These are phyloP conservation scores for Galaxias olidus DNA, from an alignment of 2,797 vertebrate species.

Conservation along the genomic window DNA sequence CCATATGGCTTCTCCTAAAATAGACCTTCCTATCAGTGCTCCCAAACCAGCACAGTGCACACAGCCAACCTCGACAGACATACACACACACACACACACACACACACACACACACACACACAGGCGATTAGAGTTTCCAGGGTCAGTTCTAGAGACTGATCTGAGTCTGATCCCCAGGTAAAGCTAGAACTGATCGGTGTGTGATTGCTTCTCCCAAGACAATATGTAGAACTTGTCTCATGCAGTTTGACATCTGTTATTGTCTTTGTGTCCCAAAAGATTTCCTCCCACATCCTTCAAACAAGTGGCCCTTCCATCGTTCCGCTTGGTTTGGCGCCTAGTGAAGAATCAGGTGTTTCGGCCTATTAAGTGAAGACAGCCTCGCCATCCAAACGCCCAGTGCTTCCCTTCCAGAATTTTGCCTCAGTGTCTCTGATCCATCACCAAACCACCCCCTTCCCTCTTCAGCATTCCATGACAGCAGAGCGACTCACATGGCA, in stretches of 20 bases:
- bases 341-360: conserved; percentile 33
- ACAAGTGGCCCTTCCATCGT: conserved; percentile 35
- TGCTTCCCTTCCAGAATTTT: conserved; percentile 42
- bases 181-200: neutral
- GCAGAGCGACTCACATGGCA: conserved; percentile 82
- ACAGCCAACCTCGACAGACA: conserved; percentile 51
- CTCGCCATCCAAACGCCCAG: conserved; percentile 46
- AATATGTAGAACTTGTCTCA: conserved; percentile 1
- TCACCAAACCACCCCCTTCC: conserved; percentile 58
- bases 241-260: conserved; percentile 7
- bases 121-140: neutral
- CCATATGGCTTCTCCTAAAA: conserved; percentile 50
- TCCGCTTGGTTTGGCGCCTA: conserved; percentile 29
- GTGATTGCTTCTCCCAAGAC: neutral
- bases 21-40: conserved; percentile 48
- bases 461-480: conserved; percentile 77
- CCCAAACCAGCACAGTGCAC: conserved; percentile 40
- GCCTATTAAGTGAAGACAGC: conserved; percentile 12
- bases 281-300: conserved; percentile 35
- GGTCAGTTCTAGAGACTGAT: conserved; percentile 16
- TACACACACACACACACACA: neutral
- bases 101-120: neutral
- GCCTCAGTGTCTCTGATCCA: conserved; percentile 46
- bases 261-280: conserved; percentile 36
- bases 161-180: neutral